Percentiles rank a stretch among this genome's conserved stretches.
Conservation (phyloP, 2,888 invertebrate genomes). For the Platypus cylindrus region DNA sequence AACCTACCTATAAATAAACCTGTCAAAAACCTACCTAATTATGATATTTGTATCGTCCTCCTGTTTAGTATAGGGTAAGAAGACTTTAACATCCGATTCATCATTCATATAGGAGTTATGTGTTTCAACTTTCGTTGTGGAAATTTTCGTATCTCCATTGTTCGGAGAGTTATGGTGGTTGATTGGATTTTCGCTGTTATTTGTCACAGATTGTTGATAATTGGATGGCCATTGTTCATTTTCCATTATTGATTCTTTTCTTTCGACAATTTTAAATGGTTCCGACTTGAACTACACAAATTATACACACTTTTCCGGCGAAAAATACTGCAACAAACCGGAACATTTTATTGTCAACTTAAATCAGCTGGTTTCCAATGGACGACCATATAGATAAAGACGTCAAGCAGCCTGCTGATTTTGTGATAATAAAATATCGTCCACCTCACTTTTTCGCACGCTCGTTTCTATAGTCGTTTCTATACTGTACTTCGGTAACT, state of each 20-base stretch:
- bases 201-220: slow-evolving; percentile 30
- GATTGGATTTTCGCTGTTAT: slow-evolving; percentile 26
- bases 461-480: neutral
- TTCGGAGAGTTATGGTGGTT: slow-evolving; percentile 27
- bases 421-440: too few species aligned
- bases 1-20: slow-evolving; percentile 18
- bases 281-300: slow-evolving; percentile 21
- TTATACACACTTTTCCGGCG: slow-evolving; percentile 28
- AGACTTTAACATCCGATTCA: slow-evolving; percentile 17
- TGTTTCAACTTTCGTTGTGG: slow-evolving; percentile 19
- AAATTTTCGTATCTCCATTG: slow-evolving; percentile 27
- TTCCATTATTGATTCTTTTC: slow-evolving; percentile 27
- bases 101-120: slow-evolving; percentile 22
- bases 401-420: slow-evolving; percentile 16
- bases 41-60: slow-evolving; percentile 18
- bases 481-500: too few species aligned
- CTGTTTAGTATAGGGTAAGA: slow-evolving; percentile 14
- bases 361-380: slow-evolving; percentile 36
- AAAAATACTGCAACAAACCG: slow-evolving; percentile 26
- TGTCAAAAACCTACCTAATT: slow-evolving; percentile 29
- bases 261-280: slow-evolving; percentile 19
- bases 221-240: slow-evolving; percentile 30
- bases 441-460: slow-evolving; percentile 8
- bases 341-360: slow-evolving; percentile 36
- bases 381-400: slow-evolving; percentile 24